Evolutionary conservation across 1,140 invertebrate genomes (phyloP), one percentile per base, ranked within the genome.

Genomic region (Babylonia areolata): DNA sequence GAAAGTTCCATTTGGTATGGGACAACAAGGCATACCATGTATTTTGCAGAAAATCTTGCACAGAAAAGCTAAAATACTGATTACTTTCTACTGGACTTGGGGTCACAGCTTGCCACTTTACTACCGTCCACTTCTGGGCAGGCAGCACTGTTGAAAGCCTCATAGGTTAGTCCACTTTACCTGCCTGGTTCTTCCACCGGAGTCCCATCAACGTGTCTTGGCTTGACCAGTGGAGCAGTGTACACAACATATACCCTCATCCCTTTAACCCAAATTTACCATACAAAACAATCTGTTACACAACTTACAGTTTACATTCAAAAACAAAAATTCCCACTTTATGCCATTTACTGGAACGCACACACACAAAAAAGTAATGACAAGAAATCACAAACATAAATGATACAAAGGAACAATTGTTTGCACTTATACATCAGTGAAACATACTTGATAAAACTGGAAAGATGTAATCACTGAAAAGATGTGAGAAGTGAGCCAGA

Each of bases 61-160:
- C n/a, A n/a, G n/a, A n/a, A n/a, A n/a, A n/a, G n/a, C n/a, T n/a
- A n/a, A n/a, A n/a, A n/a, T n/a, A n/a, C n/a, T n/a, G 58, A 64
- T 64, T 23, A 64, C 23, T 73, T 73, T 73, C 71, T 73, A 37
- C 71, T 73, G 71, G 71, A 35, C 71, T 73, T 37, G 31, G 71
- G 9, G 71, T 73, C 71, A 73, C 31, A 73, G 71, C 71, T 73
- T 73, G 71, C 71, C 71, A 37, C 35, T 73, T 33, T 73, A 35
- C 31, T 20, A 73, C 35, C 71, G 9, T 73, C 71, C 33, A 15
- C 2, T 33, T 5, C 6, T 37, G 12, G 31, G 35, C 9, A 37
- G 64, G 31, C 71, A 15, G 35, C 71, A 73, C n/a, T 31, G 35
- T 31, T 73, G 71, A 73, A 73, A 73, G 71, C 71, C 20, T 51